Evolutionary conservation across 2,888 invertebrate species (phyloP).

Genomic region (Brachycybe producta): DNA sequence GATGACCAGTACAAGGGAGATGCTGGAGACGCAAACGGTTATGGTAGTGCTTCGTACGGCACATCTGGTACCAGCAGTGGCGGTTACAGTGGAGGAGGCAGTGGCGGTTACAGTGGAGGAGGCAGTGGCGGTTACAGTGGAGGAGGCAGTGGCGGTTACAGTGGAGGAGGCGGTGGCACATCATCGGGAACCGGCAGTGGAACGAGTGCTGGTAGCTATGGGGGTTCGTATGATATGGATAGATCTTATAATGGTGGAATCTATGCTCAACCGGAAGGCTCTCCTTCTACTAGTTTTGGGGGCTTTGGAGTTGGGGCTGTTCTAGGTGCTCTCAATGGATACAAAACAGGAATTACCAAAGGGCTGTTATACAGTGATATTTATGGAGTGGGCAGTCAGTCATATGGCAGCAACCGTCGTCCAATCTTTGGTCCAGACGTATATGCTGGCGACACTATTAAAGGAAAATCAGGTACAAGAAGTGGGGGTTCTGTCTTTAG

Average conservation of each 20-base stretch:
- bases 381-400: not conserved
- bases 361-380: slow-evolving; percentile 3
- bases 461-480: too few relatives aligned
- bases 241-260: too few relatives aligned
- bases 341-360: slow-evolving; percentile 1
- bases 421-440: too few relatives aligned
- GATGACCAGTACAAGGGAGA: too few relatives aligned
- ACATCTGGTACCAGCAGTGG: not conserved
- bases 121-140: not conserved
- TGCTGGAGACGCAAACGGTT: not conserved
- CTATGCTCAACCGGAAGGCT: slow-evolving; percentile 3
- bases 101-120: not conserved
- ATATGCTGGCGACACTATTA: too few relatives aligned
- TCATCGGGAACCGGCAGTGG: not conserved
- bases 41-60: too few relatives aligned
- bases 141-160: too few relatives aligned
- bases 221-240: slow-evolving; percentile 1
- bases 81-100: not conserved
- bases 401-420: too few relatives aligned
- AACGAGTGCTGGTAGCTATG: not conserved
- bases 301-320: slow-evolving; percentile 10
- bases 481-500: too few relatives aligned
- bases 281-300: slow-evolving; percentile 3
- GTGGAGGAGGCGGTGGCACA: too few relatives aligned
- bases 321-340: slow-evolving; percentile 4